Base-by-base conservation (phyloP, 2,888 invertebrate species). In the Spodoptera picta region DNA sequence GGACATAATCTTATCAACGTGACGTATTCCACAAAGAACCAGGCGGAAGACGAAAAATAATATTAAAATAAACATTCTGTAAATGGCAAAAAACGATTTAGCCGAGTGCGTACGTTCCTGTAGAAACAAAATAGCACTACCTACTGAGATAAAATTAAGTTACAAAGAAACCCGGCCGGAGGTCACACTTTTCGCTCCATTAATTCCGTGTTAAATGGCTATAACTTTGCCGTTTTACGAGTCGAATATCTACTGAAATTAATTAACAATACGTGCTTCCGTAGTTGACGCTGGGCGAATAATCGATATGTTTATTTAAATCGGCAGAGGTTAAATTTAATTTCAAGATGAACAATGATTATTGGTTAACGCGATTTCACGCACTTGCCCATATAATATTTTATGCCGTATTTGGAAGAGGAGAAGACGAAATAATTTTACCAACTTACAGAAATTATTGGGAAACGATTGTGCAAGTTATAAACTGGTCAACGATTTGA, bases 161-260 rank as follows among this genome's bases (percentile, higher is more conserved):
- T 78, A 84, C 83, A 87, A 88, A 84, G 84, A 84, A 81, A 75
- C 73, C 73, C 73, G 71, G 74, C 59, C 81, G 85, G 85, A 90
- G 91, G 90, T 88, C 89, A 84, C 67, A 65, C 74, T 82, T 82
- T 84, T 83, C 78, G 82, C 73, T 79, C 83, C 87, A 90, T 90
- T 87, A 87, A 91, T 88, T 88, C 78, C 77, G 82, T 83, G 83
- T 84, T 83, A 87, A 90, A 85, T 76, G 80, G 77, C 85, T 80
- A 90, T 91, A 90, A 90, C 76, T 90, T 88, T 82, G 71, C 81
- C 58, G 82, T 81, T 91, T 91, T 88, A 91, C 85, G 87, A 86
- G 87, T 85, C 79, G 87, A 86, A 89, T 87, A 88, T 88, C 84
- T 84, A 84, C 84, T 82, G 77, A 87, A 87, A 90, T 88, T 88